Conservation (phyloP, 2,888 invertebrate species). For the Lymantria monacha region DNA sequence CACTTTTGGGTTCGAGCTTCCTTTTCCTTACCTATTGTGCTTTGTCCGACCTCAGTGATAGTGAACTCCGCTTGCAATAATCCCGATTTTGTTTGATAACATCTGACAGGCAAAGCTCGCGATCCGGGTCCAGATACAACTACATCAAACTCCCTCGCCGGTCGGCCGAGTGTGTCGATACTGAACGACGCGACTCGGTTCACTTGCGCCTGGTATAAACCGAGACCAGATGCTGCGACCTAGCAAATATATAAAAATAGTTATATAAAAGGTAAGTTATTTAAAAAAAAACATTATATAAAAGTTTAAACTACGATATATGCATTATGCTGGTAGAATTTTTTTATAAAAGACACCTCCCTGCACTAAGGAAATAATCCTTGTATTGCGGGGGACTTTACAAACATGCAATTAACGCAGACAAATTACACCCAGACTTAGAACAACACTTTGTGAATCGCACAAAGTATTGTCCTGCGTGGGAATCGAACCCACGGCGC, state of each 20-base stretch:
- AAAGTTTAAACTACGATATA: no score
- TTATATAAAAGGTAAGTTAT: not conserved
- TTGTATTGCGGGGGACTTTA: no score
- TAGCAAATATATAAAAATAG: conserved; percentile 20
- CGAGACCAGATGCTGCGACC: conserved; percentile 89
- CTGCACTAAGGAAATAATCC: no score
- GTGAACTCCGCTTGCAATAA: conserved; percentile 97
- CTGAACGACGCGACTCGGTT: conserved; percentile 93
- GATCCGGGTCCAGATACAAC: conserved; percentile 92
- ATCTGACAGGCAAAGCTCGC: conserved; percentile 92
- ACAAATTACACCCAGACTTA: no score
- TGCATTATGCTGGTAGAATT: no score
- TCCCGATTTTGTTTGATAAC: conserved; percentile 98
- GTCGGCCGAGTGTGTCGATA: conserved; percentile 92
- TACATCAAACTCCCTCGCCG: conserved; percentile 94
- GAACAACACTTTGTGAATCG: no score
- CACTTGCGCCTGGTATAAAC: conserved; percentile 92
- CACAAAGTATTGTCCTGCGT: no score
- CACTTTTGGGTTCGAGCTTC: no score
- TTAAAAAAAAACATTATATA: no score
- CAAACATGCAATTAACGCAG: no score
- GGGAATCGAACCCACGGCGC: no score
- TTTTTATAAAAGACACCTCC: no score
- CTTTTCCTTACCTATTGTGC: conserved; percentile 81
- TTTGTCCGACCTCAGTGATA: conserved; percentile 88